These are phyloP conservation scores for Arvicanthis niloticus DNA, from an alignment of 2,113 vertebrate species.

Conservation along the genomic window DNA sequence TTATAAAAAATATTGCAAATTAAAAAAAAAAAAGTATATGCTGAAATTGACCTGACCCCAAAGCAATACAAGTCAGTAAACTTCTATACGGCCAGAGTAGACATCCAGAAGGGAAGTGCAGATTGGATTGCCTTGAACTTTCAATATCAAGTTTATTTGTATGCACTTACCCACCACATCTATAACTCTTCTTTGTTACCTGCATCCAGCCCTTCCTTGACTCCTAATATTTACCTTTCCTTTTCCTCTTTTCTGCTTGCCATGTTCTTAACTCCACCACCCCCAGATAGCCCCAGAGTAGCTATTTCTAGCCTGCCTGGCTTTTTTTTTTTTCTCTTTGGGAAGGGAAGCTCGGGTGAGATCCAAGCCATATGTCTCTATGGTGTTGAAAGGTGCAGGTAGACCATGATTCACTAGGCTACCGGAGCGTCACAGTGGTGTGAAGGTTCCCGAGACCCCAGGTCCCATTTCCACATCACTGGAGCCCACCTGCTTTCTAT, in stretches of 20 bases:
- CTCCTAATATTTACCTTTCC: background rate
- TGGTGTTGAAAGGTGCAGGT: background rate
- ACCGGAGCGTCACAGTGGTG: background rate
- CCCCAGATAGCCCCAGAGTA: background rate
- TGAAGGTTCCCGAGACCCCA: too few species aligned
- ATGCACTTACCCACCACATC: too few species aligned
- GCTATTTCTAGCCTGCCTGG: background rate
- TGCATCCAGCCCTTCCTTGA: background rate
- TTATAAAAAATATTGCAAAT: background rate
- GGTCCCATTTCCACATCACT: background rate
- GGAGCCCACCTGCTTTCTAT: too few species aligned
- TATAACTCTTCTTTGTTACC: too few species aligned
- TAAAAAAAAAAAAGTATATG: background rate
- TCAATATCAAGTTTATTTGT: background rate
- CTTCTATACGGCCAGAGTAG: rapidly evolving
- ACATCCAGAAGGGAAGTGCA: background rate
- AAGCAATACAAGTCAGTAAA: background rate
- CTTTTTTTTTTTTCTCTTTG: background rate
- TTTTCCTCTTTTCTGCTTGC: background rate
- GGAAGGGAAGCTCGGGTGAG: background rate
- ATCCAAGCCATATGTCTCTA: background rate
- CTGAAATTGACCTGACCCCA: background rate
- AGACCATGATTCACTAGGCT: background rate
- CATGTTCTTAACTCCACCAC: background rate
- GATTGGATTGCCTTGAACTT: too few species aligned